Percentiles rank a stretch among this genome's conserved stretches.
These are phyloP conservation scores for Bubo bubo DNA, from an alignment of 2,113 vertebrate genomes.

Conservation along the genomic window DNA sequence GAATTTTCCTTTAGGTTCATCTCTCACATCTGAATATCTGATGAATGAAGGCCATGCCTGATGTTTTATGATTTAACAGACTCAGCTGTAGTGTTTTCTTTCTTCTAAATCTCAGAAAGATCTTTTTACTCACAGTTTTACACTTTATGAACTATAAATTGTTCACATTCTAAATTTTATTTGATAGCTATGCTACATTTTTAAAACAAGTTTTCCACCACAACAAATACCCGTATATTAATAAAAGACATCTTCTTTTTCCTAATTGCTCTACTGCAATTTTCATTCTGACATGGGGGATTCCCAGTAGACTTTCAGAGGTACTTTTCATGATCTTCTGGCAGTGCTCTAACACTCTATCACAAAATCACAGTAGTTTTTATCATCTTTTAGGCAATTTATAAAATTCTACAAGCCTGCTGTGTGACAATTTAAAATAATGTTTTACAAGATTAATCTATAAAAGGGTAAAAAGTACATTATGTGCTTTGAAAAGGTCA, in stretches of 20 bases:
- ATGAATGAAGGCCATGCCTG: not conserved
- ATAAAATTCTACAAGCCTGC: constrained; percentile 18
- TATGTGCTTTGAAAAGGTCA: constrained; percentile 18
- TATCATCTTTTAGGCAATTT: constrained; percentile 22
- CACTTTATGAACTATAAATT: not conserved
- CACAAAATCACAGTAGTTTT: constrained; percentile 15
- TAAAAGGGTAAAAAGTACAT: constrained; percentile 9
- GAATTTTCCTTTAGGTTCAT: not conserved
- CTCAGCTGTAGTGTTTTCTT: not conserved
- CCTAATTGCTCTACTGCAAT: not conserved
- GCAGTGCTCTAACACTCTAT: constrained; percentile 5
- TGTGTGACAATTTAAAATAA: constrained; percentile 25
- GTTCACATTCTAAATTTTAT: not conserved
- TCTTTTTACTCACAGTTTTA: not conserved
- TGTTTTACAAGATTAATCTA: constrained; percentile 19
- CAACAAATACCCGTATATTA: not conserved
- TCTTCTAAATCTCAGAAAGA: not conserved
- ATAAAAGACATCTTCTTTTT: not conserved
- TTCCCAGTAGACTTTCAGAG: constrained; percentile 17
- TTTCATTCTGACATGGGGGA: not conserved
- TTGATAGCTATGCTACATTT: not conserved
- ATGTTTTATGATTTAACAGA: not conserved
- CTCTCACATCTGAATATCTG: not conserved
- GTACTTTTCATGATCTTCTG: not conserved
- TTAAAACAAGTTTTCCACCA: not conserved